Evolutionary conservation across 2,888 invertebrate species (phyloP).

Genomic region (Dascillus cervinus): DNA sequence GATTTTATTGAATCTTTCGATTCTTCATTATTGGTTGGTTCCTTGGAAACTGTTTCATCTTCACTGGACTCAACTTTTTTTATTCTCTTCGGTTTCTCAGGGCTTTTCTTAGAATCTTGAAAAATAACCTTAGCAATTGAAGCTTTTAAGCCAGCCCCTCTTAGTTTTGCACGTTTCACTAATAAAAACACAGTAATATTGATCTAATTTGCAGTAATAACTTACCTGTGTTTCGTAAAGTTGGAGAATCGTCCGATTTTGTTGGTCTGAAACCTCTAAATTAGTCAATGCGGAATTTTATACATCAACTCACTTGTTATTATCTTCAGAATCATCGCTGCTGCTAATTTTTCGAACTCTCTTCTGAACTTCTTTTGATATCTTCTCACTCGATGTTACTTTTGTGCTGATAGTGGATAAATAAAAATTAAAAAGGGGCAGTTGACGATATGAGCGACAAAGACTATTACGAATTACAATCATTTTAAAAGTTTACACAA

Average conservation of each 20-base stretch:
- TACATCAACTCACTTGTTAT: slow-evolving; percentile 4
- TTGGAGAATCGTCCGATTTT: no score
- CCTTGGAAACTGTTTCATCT: slow-evolving; percentile 24
- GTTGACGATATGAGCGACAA: neutral
- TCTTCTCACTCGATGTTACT: neutral
- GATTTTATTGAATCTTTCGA: slow-evolving; percentile 34
- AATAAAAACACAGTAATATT: no score
- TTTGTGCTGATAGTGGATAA: slow-evolving; percentile 1
- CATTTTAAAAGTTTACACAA: slow-evolving; percentile 11
- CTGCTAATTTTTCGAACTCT: slow-evolving; percentile 9
- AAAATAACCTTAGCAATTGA: no score
- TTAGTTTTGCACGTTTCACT: no score
- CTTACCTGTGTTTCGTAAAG: no score
- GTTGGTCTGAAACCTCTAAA: no score
- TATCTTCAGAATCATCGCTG: slow-evolving; percentile 4
- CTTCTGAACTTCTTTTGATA: slow-evolving; percentile 15
- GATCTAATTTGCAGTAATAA: no score
- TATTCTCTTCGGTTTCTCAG: no score
- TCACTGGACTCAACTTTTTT: slow-evolving; percentile 16
- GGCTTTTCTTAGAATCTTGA: no score
- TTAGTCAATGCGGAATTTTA: slow-evolving; percentile 1
- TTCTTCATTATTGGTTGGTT: slow-evolving; percentile 34
- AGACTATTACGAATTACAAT: slow-evolving; percentile 7
- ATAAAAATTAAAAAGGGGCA: neutral
- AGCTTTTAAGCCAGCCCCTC: no score